These are phyloP conservation scores for Mustela nigripes DNA, from an alignment of 2,113 vertebrate genomes.

Conservation along the genomic window DNA sequence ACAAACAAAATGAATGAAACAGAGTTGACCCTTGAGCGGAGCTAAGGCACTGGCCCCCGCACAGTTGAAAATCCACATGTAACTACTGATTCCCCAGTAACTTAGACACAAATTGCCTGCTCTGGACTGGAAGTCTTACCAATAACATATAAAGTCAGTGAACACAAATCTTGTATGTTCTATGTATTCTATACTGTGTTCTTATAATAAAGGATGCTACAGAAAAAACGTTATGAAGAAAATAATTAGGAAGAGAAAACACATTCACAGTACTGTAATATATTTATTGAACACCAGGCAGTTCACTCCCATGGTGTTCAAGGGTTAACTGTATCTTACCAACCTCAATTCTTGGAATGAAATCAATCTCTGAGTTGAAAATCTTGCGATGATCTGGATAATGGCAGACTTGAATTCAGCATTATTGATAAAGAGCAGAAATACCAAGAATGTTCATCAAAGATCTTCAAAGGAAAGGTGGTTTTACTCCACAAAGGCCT, in stretches of 20 bases:
- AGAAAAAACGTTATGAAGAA: background rate
- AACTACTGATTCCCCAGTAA: background rate
- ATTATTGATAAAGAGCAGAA: background rate
- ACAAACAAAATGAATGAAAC: conserved; percentile 1
- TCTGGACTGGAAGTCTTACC: background rate
- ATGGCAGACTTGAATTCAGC: background rate
- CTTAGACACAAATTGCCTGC: background rate
- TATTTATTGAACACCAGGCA: background rate
- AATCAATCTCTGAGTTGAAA: background rate
- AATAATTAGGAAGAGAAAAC: background rate
- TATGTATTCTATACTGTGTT: background rate
- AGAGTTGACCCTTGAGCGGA: background rate
- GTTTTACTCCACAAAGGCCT: background rate
- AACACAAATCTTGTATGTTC: background rate
- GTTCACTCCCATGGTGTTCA: background rate
- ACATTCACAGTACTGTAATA: background rate
- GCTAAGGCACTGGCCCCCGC: background rate
- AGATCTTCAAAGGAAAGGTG: conserved; percentile 57
- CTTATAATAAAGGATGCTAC: background rate
- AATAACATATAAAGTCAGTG: background rate
- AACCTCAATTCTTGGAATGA: background rate
- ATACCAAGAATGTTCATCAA: conserved; percentile 25
- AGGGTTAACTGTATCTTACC: background rate
- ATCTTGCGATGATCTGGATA: background rate
- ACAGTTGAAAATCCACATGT: background rate